Evolutionary conservation across 2,888 invertebrate genomes (phyloP), one percentile per base, ranked within the genome.

Genomic region (Cryptus armator): DNA sequence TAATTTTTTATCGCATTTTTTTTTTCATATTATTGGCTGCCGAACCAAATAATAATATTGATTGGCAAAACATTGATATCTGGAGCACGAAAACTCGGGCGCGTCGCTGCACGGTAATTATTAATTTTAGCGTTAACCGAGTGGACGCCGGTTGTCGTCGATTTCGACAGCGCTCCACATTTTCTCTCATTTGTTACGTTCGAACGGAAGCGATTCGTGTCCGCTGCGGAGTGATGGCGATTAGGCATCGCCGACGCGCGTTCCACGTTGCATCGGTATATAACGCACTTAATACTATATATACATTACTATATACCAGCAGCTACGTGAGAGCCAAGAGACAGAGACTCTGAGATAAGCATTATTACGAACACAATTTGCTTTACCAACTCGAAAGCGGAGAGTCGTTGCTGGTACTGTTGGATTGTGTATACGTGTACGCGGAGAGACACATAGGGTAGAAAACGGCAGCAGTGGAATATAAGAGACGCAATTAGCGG

Each of bases 401-500:
- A 68, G 37, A 62, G 48, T 53, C 19, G 19, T 59, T 44, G 71
- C 81, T 66, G 77, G 53, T 59, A 51, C 51, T 67, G 62, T 46
- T 19, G 24, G 24, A 24, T 24, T 24, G 24, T n/a, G 43, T 75
- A 59, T 76, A 43, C 53, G 19, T 14, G 16, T 43, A 59, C 43
- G 44, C 24, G 44, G 43, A 5, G 53, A 67, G 19, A 48, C 24
- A 24, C 24, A 24, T 24, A 46, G 37, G 24, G 44, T 16, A 46
- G 19, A 51, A 59, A 16, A 24, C 75, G 32, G 16, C 24, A 43
- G 44, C 66, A 59, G 66, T 59, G 72, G 71, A 74, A 78, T 62
- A 77, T 64, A 48, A 82, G 72, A 74, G 77, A 64, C 62, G 76
- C 81, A 84, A 84, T 86, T 78, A 84, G 72, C 81, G 53, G 71